Base-by-base conservation (phyloP, 2,888 invertebrate species). In the Pterostichus madidus region DNA sequence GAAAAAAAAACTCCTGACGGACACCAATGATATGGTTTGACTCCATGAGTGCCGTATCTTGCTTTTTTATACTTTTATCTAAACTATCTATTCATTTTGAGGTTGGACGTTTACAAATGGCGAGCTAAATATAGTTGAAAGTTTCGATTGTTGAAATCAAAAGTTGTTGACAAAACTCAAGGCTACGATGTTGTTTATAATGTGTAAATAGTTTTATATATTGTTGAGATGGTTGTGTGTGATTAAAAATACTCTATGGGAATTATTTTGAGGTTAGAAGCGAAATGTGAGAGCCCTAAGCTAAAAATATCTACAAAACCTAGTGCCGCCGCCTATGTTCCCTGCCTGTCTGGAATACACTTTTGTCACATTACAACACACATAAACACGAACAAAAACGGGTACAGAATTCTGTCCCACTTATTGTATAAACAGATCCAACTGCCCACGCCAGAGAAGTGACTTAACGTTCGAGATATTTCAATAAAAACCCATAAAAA, bases 331-430 rank as follows among this genome's bases (percentile, higher is more conserved):
- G 80, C 68, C 52, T 49, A 68, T 80, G 52, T 44, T 11, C 49
- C 59, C 35, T 59, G 77, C 59, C 46, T 35, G 79, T 64, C 52
- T 80, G 80, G 46, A 44, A 68, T 52, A 79, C 52, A 64, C 32
- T 59, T 49, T 64, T 79, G 52, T 80, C 52, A 68, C 80, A 80
- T 49, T 64, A 59, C 32, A 79, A 79, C 68, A 68, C 44, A n/a
- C 31, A 61, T 13, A 61, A 59, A 64, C 44, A 44, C 24, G 44
- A 10, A 24, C 64, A 79, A 35, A 77, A 52, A 53, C 76, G 10
- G 49, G 13, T 32, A 75, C 32, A 59, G 39, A 77, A 44, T 56
- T 59, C 39, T 56, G 31, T 15, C 53, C 64, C 32, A 64, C 39
- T 61, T 79, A 79, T 64, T 68, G n/a, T 15, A 68, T 68, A 80